Evolutionary conservation across 1,140 invertebrate genomes (phyloP).

Genomic region (Macrobrachium nipponense): DNA sequence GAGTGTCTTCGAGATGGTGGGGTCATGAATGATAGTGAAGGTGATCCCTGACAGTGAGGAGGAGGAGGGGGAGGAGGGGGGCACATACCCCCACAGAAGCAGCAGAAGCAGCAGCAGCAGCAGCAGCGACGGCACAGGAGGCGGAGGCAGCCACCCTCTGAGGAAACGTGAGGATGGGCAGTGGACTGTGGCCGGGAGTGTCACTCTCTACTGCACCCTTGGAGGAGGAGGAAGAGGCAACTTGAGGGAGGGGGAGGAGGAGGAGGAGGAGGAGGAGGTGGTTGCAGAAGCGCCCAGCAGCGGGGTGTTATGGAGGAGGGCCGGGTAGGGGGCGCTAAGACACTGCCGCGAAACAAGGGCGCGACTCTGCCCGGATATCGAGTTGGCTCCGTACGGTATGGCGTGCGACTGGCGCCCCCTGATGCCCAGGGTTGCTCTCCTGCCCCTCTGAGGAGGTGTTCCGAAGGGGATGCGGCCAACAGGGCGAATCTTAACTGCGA

Average conservation of each 20-base stretch:
- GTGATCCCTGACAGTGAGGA: neutral
- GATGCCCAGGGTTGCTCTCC: neutral
- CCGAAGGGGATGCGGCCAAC: conserved; percentile 32
- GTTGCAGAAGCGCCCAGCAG: too few relatives aligned
- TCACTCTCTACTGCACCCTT: neutral
- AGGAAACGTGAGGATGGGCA: neutral
- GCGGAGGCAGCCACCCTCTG: too few relatives aligned
- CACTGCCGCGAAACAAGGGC: conserved; percentile 31
- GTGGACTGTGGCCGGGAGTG: neutral
- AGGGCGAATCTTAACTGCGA: neutral
- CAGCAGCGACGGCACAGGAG: too few relatives aligned
- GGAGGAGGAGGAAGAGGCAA: neutral
- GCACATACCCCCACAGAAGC: neutral
- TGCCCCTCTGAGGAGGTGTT: conserved; percentile 22
- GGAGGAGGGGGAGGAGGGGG: conserved; percentile 2
- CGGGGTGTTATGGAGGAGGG: conserved; percentile 44
- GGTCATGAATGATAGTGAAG: neutral
- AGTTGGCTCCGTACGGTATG: conserved; percentile 51
- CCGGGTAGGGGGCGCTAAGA: conserved; percentile 23
- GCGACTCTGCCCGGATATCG: conserved; percentile 49
- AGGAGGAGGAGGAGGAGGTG: conserved; percentile 5
- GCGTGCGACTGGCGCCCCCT: conserved; percentile 48
- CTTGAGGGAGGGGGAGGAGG: neutral
- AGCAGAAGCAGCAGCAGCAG: neutral
- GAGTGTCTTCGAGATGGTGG: neutral